phyloP scores from a whole-genome alignment of 23 tunicate species.

The Corella eumyota region DNA sequence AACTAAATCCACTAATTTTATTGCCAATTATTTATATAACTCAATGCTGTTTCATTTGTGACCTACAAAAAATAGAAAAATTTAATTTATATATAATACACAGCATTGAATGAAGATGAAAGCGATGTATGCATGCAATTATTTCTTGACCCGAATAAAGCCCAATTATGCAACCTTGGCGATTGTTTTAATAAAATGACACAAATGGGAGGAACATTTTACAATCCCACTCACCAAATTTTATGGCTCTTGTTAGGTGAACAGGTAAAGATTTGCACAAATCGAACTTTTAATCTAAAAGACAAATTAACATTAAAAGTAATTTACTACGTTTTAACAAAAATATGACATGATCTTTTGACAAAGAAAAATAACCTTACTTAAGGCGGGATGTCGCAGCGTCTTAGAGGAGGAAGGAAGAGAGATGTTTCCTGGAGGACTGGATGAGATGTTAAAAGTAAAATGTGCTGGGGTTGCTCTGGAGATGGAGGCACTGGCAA shows the following conservation, averaged over 20 bases:
- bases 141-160: conserved; percentile 7
- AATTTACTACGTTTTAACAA: no score
- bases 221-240: conserved; percentile 55
- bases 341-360: neutral
- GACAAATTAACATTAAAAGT: no score
- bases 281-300: no score
- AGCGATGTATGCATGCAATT: conserved; percentile 42
- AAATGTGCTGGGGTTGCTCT: conserved; percentile 32
- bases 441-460: conserved; percentile 20
- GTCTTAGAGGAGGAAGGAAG: conserved; percentile 14
- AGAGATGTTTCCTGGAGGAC: conserved; percentile 16
- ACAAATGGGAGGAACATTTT: conserved; percentile 4
- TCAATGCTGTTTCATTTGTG: no score
- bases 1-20: no score
- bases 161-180: conserved; percentile 14
- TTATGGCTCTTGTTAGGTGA: conserved; percentile 38
- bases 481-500: conserved; percentile 50
- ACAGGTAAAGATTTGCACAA: conserved; percentile 5
- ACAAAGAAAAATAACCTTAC: no score
- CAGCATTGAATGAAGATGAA: conserved; percentile 14
- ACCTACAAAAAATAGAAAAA: no score
- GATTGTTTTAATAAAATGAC: conserved; percentile 49
- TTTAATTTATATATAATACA: no score
- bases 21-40: no score
- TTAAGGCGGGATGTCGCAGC: conserved; percentile 28